A percentile compares a stretch with the other conserved stretches of the same genome.
Evolutionary conservation across 2,797 vertebrate genomes (phyloP).

Genomic region (Sebastes paucispinis): DNA sequence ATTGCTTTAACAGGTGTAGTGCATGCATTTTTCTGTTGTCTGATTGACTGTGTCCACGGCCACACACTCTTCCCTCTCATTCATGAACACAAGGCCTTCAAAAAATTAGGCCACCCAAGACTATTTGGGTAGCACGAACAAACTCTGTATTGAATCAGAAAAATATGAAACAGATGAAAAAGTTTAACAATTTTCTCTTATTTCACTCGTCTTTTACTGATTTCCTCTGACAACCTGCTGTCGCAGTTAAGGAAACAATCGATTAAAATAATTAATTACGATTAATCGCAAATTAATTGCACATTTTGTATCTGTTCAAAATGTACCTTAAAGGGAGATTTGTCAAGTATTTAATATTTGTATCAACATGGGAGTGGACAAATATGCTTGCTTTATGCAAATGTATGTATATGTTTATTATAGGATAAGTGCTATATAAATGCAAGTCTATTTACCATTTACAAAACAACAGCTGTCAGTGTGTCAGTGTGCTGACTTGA

Average conservation of each 20-base stretch:
- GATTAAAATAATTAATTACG: no score
- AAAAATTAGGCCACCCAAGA: background rate
- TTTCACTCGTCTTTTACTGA: background rate
- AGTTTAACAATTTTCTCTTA: background rate
- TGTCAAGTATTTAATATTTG: no score
- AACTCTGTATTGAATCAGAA: background rate
- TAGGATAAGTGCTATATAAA: no score
- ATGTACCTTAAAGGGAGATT: no score
- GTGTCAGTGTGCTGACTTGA: no score
- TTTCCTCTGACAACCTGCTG: background rate
- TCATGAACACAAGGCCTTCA: background rate
- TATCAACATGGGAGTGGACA: no score
- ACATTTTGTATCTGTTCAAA: no score
- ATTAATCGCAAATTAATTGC: no score
- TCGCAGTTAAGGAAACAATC: background rate
- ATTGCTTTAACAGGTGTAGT: constrained; percentile 13
- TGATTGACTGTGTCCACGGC: constrained; percentile 10
- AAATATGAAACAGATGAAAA: background rate
- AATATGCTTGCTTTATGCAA: no score
- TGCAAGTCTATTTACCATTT: no score
- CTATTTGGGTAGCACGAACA: rapidly evolving
- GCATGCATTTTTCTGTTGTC: constrained; percentile 9
- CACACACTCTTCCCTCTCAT: background rate
- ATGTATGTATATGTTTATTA: no score
- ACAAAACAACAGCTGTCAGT: no score